phyloP scores from a whole-genome alignment of 2,113 vertebrate species.

The Heterochromis multidens region DNA sequence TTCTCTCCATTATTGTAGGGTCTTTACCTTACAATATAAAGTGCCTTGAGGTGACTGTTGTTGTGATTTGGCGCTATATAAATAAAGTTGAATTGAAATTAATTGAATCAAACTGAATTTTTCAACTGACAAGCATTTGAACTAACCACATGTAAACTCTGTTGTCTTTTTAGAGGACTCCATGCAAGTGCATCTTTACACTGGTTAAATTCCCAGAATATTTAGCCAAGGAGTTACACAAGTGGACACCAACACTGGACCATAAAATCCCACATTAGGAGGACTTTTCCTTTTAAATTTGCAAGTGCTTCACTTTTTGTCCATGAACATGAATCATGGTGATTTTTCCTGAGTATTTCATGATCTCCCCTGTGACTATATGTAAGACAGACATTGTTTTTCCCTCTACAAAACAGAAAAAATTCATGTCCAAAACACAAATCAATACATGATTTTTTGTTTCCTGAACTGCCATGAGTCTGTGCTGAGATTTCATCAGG shows the following conservation, averaged over 20 bases:
- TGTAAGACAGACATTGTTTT: not conserved
- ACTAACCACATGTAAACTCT: not conserved
- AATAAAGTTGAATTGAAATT: no score
- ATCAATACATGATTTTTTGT: accelerated
- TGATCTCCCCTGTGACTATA: not conserved
- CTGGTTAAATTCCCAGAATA: not conserved
- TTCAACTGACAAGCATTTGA: not conserved
- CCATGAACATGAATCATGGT: accelerated
- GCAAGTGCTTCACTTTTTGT: no score
- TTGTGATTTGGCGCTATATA: no score
- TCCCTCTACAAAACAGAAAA: accelerated
- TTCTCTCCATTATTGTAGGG: not conserved
- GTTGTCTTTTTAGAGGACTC: no score
- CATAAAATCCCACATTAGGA: no score
- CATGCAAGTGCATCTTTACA: not conserved
- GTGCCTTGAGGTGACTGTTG: not conserved
- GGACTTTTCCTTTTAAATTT: no score
- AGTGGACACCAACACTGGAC: accelerated
- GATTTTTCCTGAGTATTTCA: not conserved
- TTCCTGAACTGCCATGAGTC: not conserved
- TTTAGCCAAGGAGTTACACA: not conserved
- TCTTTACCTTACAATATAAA: not conserved
- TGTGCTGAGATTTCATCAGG: accelerated
- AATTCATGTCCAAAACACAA: not conserved
- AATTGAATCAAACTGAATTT: accelerated